Evolutionary conservation across 2,113 vertebrate species (phyloP), one percentile per base, ranked within the genome.

Genomic region (Seriola aureovittata): DNA sequence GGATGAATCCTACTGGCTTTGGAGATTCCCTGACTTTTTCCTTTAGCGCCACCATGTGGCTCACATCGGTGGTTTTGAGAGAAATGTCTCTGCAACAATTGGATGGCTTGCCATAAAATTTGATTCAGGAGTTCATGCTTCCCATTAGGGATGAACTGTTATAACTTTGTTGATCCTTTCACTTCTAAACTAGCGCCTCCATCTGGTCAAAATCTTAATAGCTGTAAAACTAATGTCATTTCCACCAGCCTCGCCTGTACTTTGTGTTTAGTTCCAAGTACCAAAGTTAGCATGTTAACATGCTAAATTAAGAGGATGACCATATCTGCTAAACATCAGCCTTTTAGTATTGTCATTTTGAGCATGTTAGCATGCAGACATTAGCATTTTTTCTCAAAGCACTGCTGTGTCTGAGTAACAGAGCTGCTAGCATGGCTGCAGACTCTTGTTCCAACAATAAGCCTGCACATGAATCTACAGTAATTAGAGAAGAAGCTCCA

Each of bases 401-500:
- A 40, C 12, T 34, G 23, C 9, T 55, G n/a, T 46, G 38, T 32
- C 9, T 55, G n/a, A 55, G 38, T 32, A 6, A 54, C 54, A 29
- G 32, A 69, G 13, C 36, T 57, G 55, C 57, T 75, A 25, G n/a
- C 1, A 7, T 57, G 25, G 19, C 36, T 55, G 11, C 4, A 42
- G n/a, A 17, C 34, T 74, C 54, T 5, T 17, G 29, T 74, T 67
- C 29, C 25, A 63, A 21, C 69, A 34, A 23, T 54, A 40, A 25
- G 29, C 25, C 8, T 66, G 67, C 25, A 68, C 14, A n/a, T 32
- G 42, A 14, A 23, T 4, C 38, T 11, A 58, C 60, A 36, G 68
- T 58, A 72, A 58, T 62, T 7, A 42, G 23, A 86, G 80, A 88
- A 91, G 78, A 68, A 68, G 9, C 7, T 64, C 4, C 58, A 77